phyloP scores from a whole-genome alignment of 2,888 invertebrate species.

The Carpatolechia fugitivella region DNA sequence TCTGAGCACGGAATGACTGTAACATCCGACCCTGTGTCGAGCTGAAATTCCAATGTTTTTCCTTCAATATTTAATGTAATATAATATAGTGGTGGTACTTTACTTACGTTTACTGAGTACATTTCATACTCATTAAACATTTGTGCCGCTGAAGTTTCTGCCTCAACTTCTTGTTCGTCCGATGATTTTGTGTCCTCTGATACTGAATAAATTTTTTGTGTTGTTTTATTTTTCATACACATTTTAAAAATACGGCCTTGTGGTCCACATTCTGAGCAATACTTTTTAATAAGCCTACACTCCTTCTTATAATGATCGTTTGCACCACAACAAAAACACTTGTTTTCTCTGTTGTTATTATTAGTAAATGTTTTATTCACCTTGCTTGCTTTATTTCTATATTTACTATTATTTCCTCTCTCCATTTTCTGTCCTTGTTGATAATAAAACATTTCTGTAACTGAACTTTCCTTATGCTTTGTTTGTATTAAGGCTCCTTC shows the following conservation, averaged over 20 bases:
- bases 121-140: neutral
- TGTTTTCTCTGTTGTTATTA: neutral
- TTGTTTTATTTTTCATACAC: conserved; percentile 1
- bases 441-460: neutral
- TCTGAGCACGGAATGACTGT: conserved; percentile 1
- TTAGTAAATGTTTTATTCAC: neutral
- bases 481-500: neutral
- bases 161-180: neutral
- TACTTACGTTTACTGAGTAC: conserved; percentile 9
- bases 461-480: neutral
- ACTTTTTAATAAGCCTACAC: conserved; percentile 14
- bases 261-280: conserved; percentile 18
- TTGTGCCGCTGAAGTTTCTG: neutral
- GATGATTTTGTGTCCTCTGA: neutral
- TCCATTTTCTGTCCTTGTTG: neutral
- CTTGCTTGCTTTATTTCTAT: neutral
- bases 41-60: conserved; percentile 4
- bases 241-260: conserved; percentile 12
- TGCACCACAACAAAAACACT: conserved; percentile 11
- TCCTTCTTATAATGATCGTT: conserved; percentile 11
- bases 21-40: conserved; percentile 18
- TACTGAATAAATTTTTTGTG: neutral
- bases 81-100: conserved; percentile 3
- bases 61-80: conserved; percentile 3
- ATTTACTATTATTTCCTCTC: neutral